Base-by-base conservation (phyloP, 2,888 invertebrate genomes). In the Temnothorax unifasciatus region DNA sequence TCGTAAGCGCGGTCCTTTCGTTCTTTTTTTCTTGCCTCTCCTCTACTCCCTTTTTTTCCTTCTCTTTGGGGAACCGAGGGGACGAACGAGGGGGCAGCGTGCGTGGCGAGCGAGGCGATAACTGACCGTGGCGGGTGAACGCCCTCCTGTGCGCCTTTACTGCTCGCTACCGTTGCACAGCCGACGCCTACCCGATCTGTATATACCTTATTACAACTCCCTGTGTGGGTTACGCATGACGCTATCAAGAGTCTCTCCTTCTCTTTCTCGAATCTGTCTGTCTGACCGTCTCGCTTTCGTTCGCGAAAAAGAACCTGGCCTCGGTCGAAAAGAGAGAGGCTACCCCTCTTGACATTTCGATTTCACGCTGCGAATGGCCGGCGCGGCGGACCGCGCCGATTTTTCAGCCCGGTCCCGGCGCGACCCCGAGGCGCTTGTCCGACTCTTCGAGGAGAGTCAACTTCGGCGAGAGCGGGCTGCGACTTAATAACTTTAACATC, bases 81-180 rank as follows among this genome's bases (percentile, higher is more conserved):
- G 88, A 85, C 82, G 87, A 52, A 64, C 25, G 44, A 69, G 88
- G 61, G 84, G 81, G 52, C 74, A 77, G 21, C 68, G 71, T 71
- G 85, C 71, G 71, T 73, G 68, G 83, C 88, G 73, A 71, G 81
- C 75, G 57, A 83, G 82, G 86, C 88, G 91, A 92, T 90, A 90
- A 91, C 89, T 85, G 85, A 87, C 85, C 83, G 85, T 86, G 85
- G 86, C 92, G 91, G 94, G 93, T 94, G 91, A 94, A 94, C 92
- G 93, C 91, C 93, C 93, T 81, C 47, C n/a, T 92, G 85, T 86
- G 66, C 73, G 76, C 74, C 77, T 86, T 71, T 82, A 84, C 87
- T 69, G 81, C 57, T 61, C 57, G 86, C 86, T 90, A 86, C 89
- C 83, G 88, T 85, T 87, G 77, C 87, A 84, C 74, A 84, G 89